Base-by-base conservation (phyloP, 2,888 invertebrate species). In the Melanostoma mellinum region DNA sequence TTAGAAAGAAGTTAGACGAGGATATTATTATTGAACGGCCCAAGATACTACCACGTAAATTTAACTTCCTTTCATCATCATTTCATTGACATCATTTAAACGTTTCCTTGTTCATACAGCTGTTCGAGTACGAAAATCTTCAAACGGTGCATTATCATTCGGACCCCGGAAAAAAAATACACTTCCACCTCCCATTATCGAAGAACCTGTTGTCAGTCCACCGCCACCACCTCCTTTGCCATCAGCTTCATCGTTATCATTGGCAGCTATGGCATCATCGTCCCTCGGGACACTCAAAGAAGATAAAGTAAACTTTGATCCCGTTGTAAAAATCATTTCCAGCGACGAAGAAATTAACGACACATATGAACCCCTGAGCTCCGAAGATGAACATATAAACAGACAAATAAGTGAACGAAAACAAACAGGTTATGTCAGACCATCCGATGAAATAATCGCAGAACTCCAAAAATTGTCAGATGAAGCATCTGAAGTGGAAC, bases 1-100 rank as follows among this genome's bases (percentile, higher is more conserved):
- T 90, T 86, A 89, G 89, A 8, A 88, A 88, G 71, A 88, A 87
- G 58, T 88, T 88, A 50, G 90, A 90, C 74, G 88, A 89, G 86
- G 89, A 87, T 55, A 78, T 88, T 40, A 87, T 88, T 74, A 87
- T 88, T 65, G 86, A 87, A 84, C 86, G 87, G 42, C 88, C 90
- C 44, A 87, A 88, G 72, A 86, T 86, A 68, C 85, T 90, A 85
- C 88, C 90, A 86, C 88, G 90, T 90, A 86, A 87, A 86, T 85
- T 78, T 74, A 20, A 20, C 20, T 46, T 68, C n/a, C 56, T 6
- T 0, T 3, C 3, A 10, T 36, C 30, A 20, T 20, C 20, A 20
- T 20, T 20, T 50, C 35, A 3, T 46, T 72, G 0, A 55, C 8
- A 42, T 44, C 55, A 46, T 38, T 50, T 40, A 3, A n/a, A n/a